Conservation (phyloP, 2,113 vertebrate species). For the Urocitellus parryii region DNA sequence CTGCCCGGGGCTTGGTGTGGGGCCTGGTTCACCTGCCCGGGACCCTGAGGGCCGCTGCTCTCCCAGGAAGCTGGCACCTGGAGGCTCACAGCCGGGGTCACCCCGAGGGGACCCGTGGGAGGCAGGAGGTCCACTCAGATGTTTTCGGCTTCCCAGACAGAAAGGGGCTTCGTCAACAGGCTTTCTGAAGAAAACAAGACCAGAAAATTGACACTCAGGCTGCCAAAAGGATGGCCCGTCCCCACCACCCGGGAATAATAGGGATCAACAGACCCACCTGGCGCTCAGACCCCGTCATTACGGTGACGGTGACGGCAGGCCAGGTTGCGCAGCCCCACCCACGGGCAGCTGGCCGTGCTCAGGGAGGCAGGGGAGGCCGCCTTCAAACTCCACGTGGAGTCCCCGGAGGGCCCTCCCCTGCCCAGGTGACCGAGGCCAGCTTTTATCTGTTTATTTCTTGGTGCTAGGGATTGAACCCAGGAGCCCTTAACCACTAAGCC, state of each 20-base stretch:
- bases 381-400: not conserved
- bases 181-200: not conserved
- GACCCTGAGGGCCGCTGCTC: rapidly evolving
- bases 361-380: not conserved
- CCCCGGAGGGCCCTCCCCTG: rapidly evolving
- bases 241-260: not conserved
- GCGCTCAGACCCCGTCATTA: not conserved
- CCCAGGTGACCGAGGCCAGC: no score
- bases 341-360: not conserved
- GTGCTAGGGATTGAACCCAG: no score
- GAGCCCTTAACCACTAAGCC: no score
- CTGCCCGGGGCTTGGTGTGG: not conserved
- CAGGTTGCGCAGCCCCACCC: not conserved
- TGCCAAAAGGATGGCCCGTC: not conserved
- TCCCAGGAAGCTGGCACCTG: not conserved
- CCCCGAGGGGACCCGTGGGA: no score
- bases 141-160: no score
- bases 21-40: no score
- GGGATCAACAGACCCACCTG: not conserved
- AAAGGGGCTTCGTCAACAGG: not conserved
- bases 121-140: rapidly evolving
- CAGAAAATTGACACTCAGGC: not conserved
- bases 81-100: rapidly evolving
- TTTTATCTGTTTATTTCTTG: not conserved
- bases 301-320: not conserved